Conservation (phyloP, 1,140 invertebrate genomes). For the Nasonia longicornis region DNA sequence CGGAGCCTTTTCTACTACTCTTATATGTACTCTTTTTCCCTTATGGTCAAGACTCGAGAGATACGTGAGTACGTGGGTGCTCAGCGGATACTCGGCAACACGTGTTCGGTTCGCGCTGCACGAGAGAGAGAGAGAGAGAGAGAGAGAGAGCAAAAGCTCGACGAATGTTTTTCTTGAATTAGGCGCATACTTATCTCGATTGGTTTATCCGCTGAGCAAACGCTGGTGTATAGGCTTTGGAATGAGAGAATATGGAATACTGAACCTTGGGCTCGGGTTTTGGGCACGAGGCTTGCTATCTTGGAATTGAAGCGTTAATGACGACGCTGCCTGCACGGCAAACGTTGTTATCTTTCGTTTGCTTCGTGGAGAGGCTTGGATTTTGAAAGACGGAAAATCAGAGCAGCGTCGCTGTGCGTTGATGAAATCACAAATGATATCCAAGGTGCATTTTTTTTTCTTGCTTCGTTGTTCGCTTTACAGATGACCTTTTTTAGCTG, state of each 20-base stretch:
- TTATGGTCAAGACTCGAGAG: not conserved
- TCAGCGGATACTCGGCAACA: not conserved
- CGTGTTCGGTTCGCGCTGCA: not conserved
- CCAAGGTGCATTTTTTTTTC: too few relatives aligned
- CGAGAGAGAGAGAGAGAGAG: too few relatives aligned
- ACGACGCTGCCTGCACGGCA: too few relatives aligned
- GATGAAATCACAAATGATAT: too few relatives aligned
- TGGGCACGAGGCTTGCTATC: not conserved
- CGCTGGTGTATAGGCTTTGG: not conserved
- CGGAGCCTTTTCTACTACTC: too few relatives aligned
- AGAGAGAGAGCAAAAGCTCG: not conserved
- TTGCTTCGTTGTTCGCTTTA: too few relatives aligned
- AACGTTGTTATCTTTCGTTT: not conserved
- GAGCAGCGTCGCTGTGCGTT: too few relatives aligned
- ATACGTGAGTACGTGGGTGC: not conserved
- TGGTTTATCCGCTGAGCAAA: not conserved
- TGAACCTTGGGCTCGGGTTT: not conserved
- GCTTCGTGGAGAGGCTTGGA: not conserved
- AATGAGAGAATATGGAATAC: too few relatives aligned
- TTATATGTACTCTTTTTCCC: too few relatives aligned
- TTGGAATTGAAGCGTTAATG: not conserved
- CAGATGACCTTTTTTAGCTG: too few relatives aligned
- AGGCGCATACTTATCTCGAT: not conserved
- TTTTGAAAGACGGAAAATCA: not conserved
- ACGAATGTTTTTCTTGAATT: constrained; percentile 9